phyloP scores from a whole-genome alignment of 1,140 invertebrate genomes.

The Drosophila ambigua region DNA sequence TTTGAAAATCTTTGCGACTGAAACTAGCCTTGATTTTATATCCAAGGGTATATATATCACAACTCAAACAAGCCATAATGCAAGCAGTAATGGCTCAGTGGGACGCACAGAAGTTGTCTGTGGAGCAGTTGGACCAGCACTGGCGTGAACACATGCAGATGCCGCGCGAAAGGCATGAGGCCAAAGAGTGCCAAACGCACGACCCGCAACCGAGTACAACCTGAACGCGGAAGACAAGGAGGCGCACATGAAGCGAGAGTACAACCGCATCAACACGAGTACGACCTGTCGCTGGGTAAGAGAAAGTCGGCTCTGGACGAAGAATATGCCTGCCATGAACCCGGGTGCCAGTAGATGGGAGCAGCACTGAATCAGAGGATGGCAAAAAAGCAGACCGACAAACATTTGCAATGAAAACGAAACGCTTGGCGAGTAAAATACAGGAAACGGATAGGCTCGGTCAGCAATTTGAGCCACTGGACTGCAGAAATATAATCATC shows the following conservation, averaged over 20 bases:
- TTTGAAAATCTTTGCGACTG: too few species aligned
- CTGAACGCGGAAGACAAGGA: slow-evolving; percentile 80
- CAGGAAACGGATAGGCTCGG: too few species aligned
- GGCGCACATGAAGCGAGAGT: slow-evolving; percentile 76
- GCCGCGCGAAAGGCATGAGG: slow-evolving; percentile 51
- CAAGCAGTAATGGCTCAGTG: slow-evolving; percentile 78
- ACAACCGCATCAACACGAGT: slow-evolving; percentile 76
- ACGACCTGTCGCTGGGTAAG: slow-evolving; percentile 66
- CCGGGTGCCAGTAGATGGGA: too few species aligned
- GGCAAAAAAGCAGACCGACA: too few species aligned
- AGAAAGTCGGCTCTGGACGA: slow-evolving; percentile 39
- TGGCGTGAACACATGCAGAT: slow-evolving; percentile 64
- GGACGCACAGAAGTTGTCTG: slow-evolving; percentile 63
- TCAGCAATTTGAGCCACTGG: too few species aligned
- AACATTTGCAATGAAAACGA: background rate
- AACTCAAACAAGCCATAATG: slow-evolving; percentile 59
- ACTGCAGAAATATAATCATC: too few species aligned
- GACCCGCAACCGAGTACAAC: slow-evolving; percentile 85
- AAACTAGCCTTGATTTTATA: too few species aligned
- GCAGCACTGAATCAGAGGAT: too few species aligned
- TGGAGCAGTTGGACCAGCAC: slow-evolving; percentile 63
- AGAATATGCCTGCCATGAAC: too few species aligned
- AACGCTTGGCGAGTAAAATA: background rate
- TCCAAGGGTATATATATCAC: too few species aligned
- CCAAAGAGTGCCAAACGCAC: slow-evolving; percentile 85